These are phyloP conservation scores for Eremobia ochroleuca DNA, from an alignment of 2,888 invertebrate species.

Conservation along the genomic window DNA sequence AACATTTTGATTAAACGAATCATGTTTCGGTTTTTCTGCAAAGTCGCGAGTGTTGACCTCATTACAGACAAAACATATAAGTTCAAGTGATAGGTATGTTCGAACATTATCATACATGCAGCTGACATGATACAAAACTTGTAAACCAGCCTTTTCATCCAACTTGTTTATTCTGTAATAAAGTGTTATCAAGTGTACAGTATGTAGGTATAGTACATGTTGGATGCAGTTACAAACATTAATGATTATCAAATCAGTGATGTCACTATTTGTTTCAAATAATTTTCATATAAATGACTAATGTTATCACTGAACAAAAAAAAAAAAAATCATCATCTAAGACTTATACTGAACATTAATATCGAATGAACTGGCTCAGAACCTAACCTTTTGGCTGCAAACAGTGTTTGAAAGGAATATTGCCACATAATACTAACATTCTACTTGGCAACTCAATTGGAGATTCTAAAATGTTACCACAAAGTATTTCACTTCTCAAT, in stretches of 20 bases:
- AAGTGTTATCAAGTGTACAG: neutral
- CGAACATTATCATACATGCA: constrained; percentile 1
- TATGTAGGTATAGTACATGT: neutral
- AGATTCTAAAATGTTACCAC: neutral
- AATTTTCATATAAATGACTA: neutral
- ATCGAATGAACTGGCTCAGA: neutral
- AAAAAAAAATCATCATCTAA: neutral
- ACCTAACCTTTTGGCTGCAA: neutral
- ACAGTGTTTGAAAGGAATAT: neutral
- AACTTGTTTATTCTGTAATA: constrained; percentile 16
- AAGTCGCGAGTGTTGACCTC: constrained; percentile 45
- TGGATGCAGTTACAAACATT: neutral
- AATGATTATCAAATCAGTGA: neutral
- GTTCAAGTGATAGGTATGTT: constrained; percentile 35
- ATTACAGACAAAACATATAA: constrained; percentile 30
- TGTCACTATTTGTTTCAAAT: neutral
- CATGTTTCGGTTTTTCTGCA: constrained; percentile 40
- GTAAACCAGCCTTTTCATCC: constrained; percentile 6
- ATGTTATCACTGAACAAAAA: neutral
- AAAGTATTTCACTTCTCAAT: neutral
- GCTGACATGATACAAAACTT: constrained; percentile 9
- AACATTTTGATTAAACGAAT: constrained; percentile 36
- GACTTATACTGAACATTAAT: neutral
- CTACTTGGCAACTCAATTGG: neutral
- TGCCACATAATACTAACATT: neutral